Evolutionary conservation across 2,888 invertebrate species (phyloP), one percentile per base, ranked within the genome.

Genomic region (Selenia dentaria): DNA sequence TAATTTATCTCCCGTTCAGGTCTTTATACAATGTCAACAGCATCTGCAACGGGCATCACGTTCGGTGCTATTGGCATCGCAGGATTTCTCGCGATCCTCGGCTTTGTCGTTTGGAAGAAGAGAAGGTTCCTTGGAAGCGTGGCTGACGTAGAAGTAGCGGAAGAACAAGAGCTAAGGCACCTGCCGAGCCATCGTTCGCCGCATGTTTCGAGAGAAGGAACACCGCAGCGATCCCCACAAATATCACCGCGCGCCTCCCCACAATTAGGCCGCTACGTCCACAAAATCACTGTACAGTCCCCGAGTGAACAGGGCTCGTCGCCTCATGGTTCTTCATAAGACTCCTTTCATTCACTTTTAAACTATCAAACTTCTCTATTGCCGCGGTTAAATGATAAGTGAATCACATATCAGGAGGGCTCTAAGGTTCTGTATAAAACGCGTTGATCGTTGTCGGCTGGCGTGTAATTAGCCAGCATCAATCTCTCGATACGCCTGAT

Each of bases 11-110:
- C 11, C 70, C 31, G 1, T 24, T 16, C 28, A 89, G 89, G 86
- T 28, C 51, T 82, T 34, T 81, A 83, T 65, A 70, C 77, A 51
- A 79, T 88, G 78, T 83, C 89, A 11, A 80, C 78, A 60, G 86
- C 85, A n/a, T 84, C 89, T 8, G 75, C 75, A 0, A 79, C 81
- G 0, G 84, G 83, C 3, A 76, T 89, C 33, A 75, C 77, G 1
- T 69, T 87, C 12, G 88, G 83, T 2, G 71, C 63, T 0, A 67
- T 87, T 4, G 64, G 71, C 1, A 67, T 82, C 1, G 59, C 66
- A 0, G 54, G 59, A 0, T 58, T 76, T 14, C 59, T 89, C 1
- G 58, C 42, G 1, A 37, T 76, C 1, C 63, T 87, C 0, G 83
- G 73, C 0, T 66, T 77, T 25, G 35, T 78, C 1, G 81, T 75